A percentile compares a stretch with the other conserved stretches of the same genome.
Conservation (phyloP, 2,888 invertebrate genomes). For the Trissolcus brochymenae region DNA sequence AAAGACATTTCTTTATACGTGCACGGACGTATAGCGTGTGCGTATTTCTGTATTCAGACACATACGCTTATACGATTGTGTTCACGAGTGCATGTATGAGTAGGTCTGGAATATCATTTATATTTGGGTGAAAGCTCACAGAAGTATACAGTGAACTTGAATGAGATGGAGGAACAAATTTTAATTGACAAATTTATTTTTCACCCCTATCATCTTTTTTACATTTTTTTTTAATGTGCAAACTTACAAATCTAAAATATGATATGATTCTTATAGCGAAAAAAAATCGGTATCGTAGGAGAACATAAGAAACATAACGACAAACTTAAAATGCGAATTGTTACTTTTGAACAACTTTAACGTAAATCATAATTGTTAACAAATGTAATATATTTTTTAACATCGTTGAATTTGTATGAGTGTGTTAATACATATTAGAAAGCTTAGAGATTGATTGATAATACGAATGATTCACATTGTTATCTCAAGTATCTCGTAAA, state of each 20-base stretch:
- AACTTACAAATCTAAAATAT: not conserved
- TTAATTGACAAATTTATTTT: too few relatives aligned
- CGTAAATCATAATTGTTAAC: too few relatives aligned
- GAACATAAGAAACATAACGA: not conserved
- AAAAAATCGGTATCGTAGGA: too few relatives aligned
- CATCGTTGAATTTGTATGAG: not conserved
- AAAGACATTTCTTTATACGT: conserved; percentile 27
- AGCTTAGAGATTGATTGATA: too few relatives aligned
- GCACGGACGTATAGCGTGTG: conserved; percentile 33
- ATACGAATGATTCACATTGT: conserved; percentile 23
- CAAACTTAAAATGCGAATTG: too few relatives aligned
- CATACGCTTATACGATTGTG: conserved; percentile 25
- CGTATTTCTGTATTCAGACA: conserved; percentile 44
- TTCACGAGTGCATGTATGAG: conserved; percentile 6
- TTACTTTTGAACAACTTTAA: too few relatives aligned
- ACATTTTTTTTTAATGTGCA: too few relatives aligned
- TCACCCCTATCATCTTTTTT: too few relatives aligned
- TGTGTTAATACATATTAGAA: not conserved
- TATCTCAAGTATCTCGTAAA: conserved; percentile 11
- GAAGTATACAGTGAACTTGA: conserved; percentile 38
- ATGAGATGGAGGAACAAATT: not conserved
- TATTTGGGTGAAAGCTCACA: conserved; percentile 43
- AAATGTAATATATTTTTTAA: too few relatives aligned
- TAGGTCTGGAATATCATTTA: conserved; percentile 26
- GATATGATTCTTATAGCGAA: not conserved